Percentiles rank a stretch among this genome's conserved stretches.
phyloP scores from a whole-genome alignment of 2,888 invertebrate species.

The Microplitis manilae region DNA sequence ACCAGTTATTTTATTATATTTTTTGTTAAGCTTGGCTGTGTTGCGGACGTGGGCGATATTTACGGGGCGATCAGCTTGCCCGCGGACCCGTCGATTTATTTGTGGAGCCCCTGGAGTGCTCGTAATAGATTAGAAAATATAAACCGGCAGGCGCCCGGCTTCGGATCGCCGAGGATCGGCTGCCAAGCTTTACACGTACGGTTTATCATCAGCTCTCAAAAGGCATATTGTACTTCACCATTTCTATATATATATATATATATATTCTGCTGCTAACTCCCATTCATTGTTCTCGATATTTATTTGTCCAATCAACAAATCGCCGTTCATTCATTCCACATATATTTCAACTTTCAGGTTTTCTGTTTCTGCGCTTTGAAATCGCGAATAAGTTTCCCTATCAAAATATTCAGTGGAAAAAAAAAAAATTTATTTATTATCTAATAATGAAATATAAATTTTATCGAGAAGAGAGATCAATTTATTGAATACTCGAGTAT shows the following conservation, averaged over 20 bases:
- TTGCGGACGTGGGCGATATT: neutral
- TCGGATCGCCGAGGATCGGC: conserved; percentile 4
- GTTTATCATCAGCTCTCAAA: neutral
- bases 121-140: conserved; percentile 62
- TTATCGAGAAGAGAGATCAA: neutral
- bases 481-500: neutral
- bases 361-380: too few relatives aligned
- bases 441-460: too few relatives aligned
- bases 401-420: too few relatives aligned
- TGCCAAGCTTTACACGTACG: neutral
- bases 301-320: neutral
- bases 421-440: too few relatives aligned
- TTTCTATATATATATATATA: neutral
- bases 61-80: neutral
- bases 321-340: neutral
- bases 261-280: neutral
- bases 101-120: conserved; percentile 53
- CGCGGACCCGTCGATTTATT: conserved; percentile 53
- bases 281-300: neutral
- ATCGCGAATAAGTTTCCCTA: too few relatives aligned
- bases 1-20: neutral
- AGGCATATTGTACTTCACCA: neutral
- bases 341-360: neutral
- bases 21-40: conserved; percentile 1
- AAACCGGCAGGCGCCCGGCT: conserved; percentile 51